Evolutionary conservation across 2,797 vertebrate species (phyloP).

Genomic region (Diplodus sargus): DNA sequence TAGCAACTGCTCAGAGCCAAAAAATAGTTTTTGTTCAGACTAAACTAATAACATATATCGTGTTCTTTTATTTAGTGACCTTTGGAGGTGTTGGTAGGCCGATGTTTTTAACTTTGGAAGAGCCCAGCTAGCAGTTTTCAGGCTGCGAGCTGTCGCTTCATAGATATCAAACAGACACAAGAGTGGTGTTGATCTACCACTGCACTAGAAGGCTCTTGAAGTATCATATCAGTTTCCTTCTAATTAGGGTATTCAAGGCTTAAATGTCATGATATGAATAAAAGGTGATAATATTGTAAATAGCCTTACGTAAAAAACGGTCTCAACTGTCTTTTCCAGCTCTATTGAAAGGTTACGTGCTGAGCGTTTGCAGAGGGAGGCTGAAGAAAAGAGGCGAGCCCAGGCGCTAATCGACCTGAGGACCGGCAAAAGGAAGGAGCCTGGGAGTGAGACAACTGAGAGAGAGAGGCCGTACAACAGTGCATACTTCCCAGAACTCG

Average conservation of each 20-base stretch:
- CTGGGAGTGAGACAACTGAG: slow-evolving; percentile 76
- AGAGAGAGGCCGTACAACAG: slow-evolving; percentile 89
- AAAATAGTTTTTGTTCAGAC: neutral
- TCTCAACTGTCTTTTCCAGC: slow-evolving; percentile 36
- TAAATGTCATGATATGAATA: neutral
- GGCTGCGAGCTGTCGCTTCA: neutral
- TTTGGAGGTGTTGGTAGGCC: neutral
- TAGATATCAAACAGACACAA: neutral
- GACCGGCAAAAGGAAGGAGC: slow-evolving; percentile 64
- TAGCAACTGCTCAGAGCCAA: neutral
- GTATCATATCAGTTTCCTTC: neutral
- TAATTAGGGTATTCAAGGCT: neutral
- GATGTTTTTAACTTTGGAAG: neutral
- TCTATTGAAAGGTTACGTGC: slow-evolving; percentile 86
- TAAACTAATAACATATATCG: neutral
- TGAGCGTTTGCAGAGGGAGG: slow-evolving; percentile 87
- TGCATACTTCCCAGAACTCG: slow-evolving; percentile 90
- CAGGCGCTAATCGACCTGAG: slow-evolving; percentile 83
- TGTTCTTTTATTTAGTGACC: neutral
- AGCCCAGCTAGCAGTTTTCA: neutral
- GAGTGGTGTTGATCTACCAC: neutral
- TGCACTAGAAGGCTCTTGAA: neutral
- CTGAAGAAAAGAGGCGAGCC: slow-evolving; percentile 82
- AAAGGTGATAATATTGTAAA: neutral
- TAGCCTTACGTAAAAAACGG: neutral